These are phyloP conservation scores for Peromyscus nudipes DNA, from an alignment of 2,797 vertebrate species.

Conservation along the genomic window DNA sequence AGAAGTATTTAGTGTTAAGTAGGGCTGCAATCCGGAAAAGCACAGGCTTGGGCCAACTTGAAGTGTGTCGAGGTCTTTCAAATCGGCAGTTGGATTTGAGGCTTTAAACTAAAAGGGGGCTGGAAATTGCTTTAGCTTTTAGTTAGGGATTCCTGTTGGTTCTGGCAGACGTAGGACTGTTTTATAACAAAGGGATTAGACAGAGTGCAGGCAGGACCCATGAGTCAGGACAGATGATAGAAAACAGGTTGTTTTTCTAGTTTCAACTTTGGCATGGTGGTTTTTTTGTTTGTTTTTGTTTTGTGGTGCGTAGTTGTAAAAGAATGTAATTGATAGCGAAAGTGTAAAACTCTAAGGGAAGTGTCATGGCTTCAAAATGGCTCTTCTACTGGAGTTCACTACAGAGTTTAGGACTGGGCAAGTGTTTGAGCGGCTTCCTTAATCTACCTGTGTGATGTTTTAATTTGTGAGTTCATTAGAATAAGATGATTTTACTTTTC, in stretches of 20 bases:
- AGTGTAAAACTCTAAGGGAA: neutral
- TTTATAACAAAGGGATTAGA: neutral
- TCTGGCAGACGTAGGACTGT: neutral
- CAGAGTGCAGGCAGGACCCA: neutral
- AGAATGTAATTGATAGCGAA: neutral
- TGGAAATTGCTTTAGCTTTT: neutral
- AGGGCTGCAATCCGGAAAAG: neutral
- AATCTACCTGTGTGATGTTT: neutral
- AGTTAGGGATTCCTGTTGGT: neutral
- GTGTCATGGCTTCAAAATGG: neutral
- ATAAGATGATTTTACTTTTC: neutral
- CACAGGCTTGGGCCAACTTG: neutral
- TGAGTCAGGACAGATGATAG: neutral
- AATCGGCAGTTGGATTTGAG: neutral
- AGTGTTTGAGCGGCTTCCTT: neutral
- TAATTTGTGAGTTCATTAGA: neutral
- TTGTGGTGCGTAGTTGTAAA: neutral
- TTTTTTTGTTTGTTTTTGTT: neutral
- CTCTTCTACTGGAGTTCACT: neutral
- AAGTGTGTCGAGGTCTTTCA: neutral
- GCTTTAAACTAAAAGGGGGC: neutral
- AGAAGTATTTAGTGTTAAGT: neutral
- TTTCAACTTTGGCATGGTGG: neutral
- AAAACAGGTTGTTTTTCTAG: neutral
- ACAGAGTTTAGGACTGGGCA: neutral